Evolutionary conservation across 2,113 vertebrate genomes (phyloP), one percentile per base, ranked within the genome.

Genomic region (Neodon shergylaensis): DNA sequence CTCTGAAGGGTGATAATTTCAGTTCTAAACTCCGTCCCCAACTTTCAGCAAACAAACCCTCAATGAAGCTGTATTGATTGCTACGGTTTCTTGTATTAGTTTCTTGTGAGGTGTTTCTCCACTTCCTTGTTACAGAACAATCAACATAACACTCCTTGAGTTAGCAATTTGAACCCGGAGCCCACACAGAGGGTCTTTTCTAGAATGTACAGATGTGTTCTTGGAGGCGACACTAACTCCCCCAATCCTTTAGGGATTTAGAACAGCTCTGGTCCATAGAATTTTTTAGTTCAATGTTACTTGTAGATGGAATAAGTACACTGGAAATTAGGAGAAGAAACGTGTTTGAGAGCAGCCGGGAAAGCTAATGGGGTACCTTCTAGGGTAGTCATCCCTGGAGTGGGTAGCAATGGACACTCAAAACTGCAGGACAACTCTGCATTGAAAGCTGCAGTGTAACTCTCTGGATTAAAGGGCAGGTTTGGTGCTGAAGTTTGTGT

Each of bases 1-100:
- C 88, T 36, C 52, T 74, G 19, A 76, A 91, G 52, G 73, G 26
- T 82, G 49, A 92, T 92, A 9, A 92, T 90, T 95, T 85, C 86
- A 89, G 70, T 93, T 63, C 54, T 87, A 83, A 93, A 36, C 61
- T 58, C 42, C 65, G 1, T 3, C 26, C 12, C n/a, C 63, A 3
- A 5, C 17, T 19, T 44, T 65, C 0, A 7, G 31, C 5, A n/a
- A 66, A 91, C 52, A 92, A 90, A 36, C 10, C 31, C 17, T 54
- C 24, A 68, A 94, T 31, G 17, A 79, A 87, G 36, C 87, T 49
- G 54, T 78, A 77, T 54, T n/a, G 12, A 77, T 54, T n/a, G 12
- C 68, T 76, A 89, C 21, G 16, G 85, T n/a, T 82, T 83, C 42
- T 63, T 78, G 54, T 70, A n/a, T 72, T 72, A 89, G 77, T 39